These are phyloP conservation scores for Urocolius indicus DNA, from an alignment of 2,113 vertebrate genomes.

Conservation along the genomic window DNA sequence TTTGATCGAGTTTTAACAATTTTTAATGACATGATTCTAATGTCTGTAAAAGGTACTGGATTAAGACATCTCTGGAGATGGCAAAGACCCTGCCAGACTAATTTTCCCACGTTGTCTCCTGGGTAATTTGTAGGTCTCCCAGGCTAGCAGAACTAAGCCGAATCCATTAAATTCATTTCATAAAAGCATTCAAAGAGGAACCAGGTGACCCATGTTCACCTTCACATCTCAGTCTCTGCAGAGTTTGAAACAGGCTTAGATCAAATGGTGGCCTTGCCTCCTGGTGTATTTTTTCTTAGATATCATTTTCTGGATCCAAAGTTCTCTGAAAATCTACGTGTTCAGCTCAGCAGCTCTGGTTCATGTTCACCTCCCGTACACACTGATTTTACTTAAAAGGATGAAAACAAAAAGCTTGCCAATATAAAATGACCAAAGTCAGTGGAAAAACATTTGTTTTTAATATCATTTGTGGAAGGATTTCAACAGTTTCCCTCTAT, in stretches of 20 bases:
- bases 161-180: background rate
- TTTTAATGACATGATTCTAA: background rate
- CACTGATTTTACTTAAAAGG: background rate
- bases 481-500: slow-evolving; percentile 21
- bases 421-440: slow-evolving; percentile 28
- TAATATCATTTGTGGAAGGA: slow-evolving; percentile 9
- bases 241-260: background rate
- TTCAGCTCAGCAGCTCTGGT: background rate
- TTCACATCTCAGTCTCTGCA: background rate
- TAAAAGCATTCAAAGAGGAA: background rate
- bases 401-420: slow-evolving; percentile 6
- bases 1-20: background rate
- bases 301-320: slow-evolving; percentile 8
- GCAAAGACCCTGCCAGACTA: background rate
- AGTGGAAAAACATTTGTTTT: slow-evolving; percentile 44
- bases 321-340: background rate
- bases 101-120: background rate
- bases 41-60: background rate
- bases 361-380: background rate
- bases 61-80: background rate
- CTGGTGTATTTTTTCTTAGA: background rate
- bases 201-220: background rate
- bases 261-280: background rate
- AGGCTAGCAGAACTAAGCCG: background rate
- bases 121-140: background rate